Base-by-base conservation (phyloP, 1,140 invertebrate genomes). In the Listronotus bonariensis region DNA sequence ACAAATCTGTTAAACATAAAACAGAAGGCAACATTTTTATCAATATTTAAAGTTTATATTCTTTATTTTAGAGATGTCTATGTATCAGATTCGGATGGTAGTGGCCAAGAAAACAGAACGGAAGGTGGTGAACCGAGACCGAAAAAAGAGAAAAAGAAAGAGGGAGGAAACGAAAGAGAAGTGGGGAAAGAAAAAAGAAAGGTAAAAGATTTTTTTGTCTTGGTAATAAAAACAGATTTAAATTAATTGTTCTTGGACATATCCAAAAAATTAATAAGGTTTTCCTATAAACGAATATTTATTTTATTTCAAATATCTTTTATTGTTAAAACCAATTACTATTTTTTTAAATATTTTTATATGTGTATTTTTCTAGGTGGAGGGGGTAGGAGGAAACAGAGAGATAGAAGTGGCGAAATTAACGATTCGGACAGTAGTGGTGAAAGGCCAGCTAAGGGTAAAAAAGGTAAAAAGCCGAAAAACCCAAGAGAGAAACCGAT, bases 71-170 rank as follows among this genome's bases (percentile, higher is more conserved):
- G 80, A 64, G 87, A 88, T 69, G 86, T 89, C 42, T 90, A 89
- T 62, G 78, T 91, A 7, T 88, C 89, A 0, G 88, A 89, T 73
- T 88, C 86, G 3, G 87, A 83, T 26, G 87, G 83, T 26, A 87
- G 85, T 18, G 88, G 85, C 3, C 85, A 82, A 6, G 83, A 83
- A 4, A 81, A 82, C 57, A 74, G 76, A 14, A 70, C 74, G 36
- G 71, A 71, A 10, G 63, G 53, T 17, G 53, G 32, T 12, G 12
- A 79, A 76, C 40, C 70, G 72, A 49, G 79, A 80, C 46, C 67
- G 68, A 78, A 77, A 17, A 74, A 61, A 38, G 78, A 77, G 74
- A 78, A 40, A 31, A 26, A 26, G 52, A 61, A 40, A 58, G 67
- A 17, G 78, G 77, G 32, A 73, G 80, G 34, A 83, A 83, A 48